These are phyloP conservation scores for Gryon sp. DNA, from an alignment of 1,140 invertebrate species.

Conservation along the genomic window DNA sequence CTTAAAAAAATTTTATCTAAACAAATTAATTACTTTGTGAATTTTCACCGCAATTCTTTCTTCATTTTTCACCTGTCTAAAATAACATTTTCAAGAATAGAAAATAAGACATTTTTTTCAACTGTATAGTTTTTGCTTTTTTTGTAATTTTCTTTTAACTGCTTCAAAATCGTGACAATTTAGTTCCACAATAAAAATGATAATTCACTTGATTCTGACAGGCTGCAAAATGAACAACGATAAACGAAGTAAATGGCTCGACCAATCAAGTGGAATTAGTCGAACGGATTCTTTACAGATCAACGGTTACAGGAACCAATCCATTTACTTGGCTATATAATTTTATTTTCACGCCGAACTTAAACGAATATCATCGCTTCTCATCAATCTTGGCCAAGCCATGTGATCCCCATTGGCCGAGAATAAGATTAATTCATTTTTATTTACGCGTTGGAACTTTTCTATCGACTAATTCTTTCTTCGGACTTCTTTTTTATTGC, in stretches of 20 bases:
- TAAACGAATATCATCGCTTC: slow-evolving; percentile 44
- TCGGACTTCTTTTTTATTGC: neutral
- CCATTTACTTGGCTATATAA: slow-evolving; percentile 41
- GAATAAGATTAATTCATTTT: slow-evolving; percentile 52
- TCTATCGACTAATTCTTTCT: slow-evolving; percentile 19
- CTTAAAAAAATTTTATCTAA: too few relatives aligned
- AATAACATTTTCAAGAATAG: too few relatives aligned
- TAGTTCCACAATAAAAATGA: neutral
- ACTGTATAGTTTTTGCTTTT: too few relatives aligned
- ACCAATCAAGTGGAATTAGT: slow-evolving; percentile 54
- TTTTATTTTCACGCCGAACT: slow-evolving; percentile 47
- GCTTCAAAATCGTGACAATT: neutral
- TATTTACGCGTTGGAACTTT: slow-evolving; percentile 28
- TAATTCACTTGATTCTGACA: slow-evolving; percentile 1
- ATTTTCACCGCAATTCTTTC: too few relatives aligned
- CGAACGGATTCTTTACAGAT: slow-evolving; percentile 39
- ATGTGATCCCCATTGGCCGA: slow-evolving; percentile 18
- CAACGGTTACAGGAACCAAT: slow-evolving; percentile 41
- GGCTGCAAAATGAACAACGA: slow-evolving; percentile 26
- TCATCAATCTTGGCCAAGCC: slow-evolving; percentile 47
- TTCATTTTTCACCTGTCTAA: too few relatives aligned
- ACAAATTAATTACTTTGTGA: too few relatives aligned
- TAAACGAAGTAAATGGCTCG: slow-evolving; percentile 27
- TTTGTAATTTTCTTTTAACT: too few relatives aligned
- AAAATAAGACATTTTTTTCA: too few relatives aligned